Percentiles rank a stretch among this genome's conserved stretches.
Conservation (phyloP, 1,140 invertebrate species). For the Scaptodrosophila lebanonensis region DNA sequence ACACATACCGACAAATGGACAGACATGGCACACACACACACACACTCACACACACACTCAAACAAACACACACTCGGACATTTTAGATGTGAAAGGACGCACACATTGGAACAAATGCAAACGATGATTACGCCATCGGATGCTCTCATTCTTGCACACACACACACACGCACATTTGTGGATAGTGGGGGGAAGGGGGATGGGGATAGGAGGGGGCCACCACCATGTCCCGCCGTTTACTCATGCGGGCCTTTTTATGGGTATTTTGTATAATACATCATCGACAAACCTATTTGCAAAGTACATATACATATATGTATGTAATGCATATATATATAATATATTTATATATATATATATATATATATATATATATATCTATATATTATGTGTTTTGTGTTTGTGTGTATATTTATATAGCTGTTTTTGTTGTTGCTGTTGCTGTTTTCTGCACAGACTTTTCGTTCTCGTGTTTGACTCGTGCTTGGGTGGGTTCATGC, state of each 20-base stretch:
- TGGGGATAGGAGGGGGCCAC: background rate
- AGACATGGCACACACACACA: conserved; percentile 3
- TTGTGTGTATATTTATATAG: conserved; percentile 24
- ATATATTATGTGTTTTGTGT: conserved; percentile 51
- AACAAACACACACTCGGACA: too few relatives aligned
- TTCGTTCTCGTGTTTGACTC: conserved; percentile 48
- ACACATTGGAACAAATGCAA: conserved; percentile 50
- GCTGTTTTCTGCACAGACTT: conserved; percentile 61
- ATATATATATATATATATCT: too few relatives aligned
- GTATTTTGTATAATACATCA: conserved; percentile 76
- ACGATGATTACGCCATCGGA: conserved; percentile 71
- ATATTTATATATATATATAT: too few relatives aligned
- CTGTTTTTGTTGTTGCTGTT: conserved; percentile 18
- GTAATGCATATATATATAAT: too few relatives aligned
- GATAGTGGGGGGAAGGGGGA: background rate
- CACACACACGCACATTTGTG: conserved; percentile 9
- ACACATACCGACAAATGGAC: conserved; percentile 12
- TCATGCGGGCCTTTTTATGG: conserved; percentile 76
- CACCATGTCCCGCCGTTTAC: conserved; percentile 37
- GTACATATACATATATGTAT: conserved; percentile 76
- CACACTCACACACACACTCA: conserved; percentile 8
- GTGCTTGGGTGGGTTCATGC: background rate
- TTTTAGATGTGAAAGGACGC: background rate
- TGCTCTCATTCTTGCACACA: conserved; percentile 59
- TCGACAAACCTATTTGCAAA: conserved; percentile 76